A percentile compares a stretch with the other conserved stretches of the same genome.
phyloP scores from a whole-genome alignment of 2,888 invertebrate species.

The Ormia ochracea region DNA sequence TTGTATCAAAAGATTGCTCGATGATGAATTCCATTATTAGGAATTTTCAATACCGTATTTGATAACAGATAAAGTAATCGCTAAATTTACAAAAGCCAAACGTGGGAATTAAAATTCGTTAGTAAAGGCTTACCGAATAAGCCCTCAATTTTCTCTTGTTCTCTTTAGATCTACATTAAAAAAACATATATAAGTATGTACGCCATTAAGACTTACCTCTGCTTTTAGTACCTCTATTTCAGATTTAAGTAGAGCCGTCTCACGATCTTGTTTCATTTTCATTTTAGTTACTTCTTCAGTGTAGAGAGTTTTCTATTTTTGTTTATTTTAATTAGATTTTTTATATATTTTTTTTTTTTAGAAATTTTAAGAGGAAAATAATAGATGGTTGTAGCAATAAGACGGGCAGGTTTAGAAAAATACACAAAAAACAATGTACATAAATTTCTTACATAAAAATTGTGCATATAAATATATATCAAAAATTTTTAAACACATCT shows the following conservation, averaged over 20 bases:
- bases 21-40: too few species aligned
- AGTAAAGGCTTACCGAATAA: too few species aligned
- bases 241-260: constrained; percentile 65
- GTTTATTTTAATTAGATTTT: constrained; percentile 12
- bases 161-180: not conserved
- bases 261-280: constrained; percentile 75
- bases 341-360: constrained; percentile 18
- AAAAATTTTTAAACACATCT: not conserved
- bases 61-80: too few species aligned
- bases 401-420: constrained; percentile 49
- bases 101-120: too few species aligned
- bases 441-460: too few species aligned
- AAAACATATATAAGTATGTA: not conserved
- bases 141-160: too few species aligned
- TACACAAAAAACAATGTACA: constrained; percentile 37
- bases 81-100: too few species aligned
- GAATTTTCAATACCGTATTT: too few species aligned
- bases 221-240: constrained; percentile 67
- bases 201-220: constrained; percentile 67
- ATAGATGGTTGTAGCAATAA: constrained; percentile 36
- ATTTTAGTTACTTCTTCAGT: constrained; percentile 74
- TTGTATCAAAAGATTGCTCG: too few species aligned
- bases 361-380: constrained; percentile 6
- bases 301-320: constrained; percentile 73
- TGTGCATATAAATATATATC: constrained; percentile 32